Conservation (phyloP, 2,888 invertebrate species). For the Actias luna region DNA sequence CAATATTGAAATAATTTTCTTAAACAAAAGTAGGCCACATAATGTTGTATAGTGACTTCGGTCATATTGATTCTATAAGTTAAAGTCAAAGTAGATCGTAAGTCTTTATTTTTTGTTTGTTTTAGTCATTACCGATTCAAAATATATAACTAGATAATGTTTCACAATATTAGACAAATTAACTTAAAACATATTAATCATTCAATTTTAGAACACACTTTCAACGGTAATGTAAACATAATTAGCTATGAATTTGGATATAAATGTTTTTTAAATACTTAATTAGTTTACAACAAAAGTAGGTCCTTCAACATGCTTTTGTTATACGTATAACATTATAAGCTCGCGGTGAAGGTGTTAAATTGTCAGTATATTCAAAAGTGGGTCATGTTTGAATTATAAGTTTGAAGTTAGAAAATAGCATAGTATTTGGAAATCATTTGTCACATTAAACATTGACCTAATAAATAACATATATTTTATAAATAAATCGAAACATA, state of each 20-base stretch:
- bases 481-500: conserved; percentile 34
- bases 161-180: too few relatives aligned
- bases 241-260: not conserved
- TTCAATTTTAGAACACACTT: too few relatives aligned
- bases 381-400: conserved; percentile 17
- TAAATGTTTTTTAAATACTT: not conserved
- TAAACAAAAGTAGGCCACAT: not conserved
- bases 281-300: not conserved
- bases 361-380: conserved; percentile 15
- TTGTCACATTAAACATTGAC: conserved; percentile 21
- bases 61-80: not conserved
- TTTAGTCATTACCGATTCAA: too few relatives aligned
- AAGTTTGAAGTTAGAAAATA: conserved; percentile 19
- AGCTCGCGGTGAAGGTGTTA: conserved; percentile 13
- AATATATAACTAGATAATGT: too few relatives aligned
- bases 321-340: not conserved
- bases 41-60: not conserved
- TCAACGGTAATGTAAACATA: too few relatives aligned
- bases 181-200: too few relatives aligned
- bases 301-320: not conserved
- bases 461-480: conserved; percentile 38
- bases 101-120: not conserved
- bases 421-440: conserved; percentile 26
- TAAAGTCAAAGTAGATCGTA: not conserved
- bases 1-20: not conserved